A percentile compares a stretch with the other conserved stretches of the same genome.
phyloP scores from a whole-genome alignment of 2,888 invertebrate genomes.

The Spodoptera picta region DNA sequence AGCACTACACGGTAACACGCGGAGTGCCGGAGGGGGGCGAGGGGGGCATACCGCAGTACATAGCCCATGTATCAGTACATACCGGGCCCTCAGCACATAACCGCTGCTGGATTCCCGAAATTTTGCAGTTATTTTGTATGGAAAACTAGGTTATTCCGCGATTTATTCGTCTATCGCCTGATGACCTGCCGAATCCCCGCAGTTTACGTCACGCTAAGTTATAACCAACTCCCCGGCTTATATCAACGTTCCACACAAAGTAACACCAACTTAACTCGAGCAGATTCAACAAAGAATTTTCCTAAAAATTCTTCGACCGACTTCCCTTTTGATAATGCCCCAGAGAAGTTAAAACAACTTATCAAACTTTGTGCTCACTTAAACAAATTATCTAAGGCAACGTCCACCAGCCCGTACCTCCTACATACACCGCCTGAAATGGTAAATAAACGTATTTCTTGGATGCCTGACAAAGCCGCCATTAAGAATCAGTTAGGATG shows the following conservation, averaged over 20 bases:
- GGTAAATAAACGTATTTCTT: constrained; percentile 25
- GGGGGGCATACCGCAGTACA: constrained; percentile 78
- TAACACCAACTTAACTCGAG: constrained; percentile 1
- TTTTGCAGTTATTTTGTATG: constrained; percentile 88
- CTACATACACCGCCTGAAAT: constrained; percentile 17
- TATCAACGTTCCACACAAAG: constrained; percentile 12
- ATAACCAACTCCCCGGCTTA: constrained; percentile 13
- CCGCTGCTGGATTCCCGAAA: constrained; percentile 82
- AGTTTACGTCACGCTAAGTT: constrained; percentile 38
- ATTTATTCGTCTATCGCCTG: constrained; percentile 75
- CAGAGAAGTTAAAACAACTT: constrained; percentile 17
- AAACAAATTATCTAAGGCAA: constrained; percentile 17
- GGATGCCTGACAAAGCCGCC: constrained; percentile 35
- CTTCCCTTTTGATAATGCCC: constrained; percentile 17
- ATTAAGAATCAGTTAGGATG: constrained; percentile 49
- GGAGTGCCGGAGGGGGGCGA: constrained; percentile 65
- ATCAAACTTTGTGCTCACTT: constrained; percentile 20
- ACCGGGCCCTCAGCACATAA: constrained; percentile 78
- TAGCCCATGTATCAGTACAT: constrained; percentile 85
- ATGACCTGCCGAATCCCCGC: constrained; percentile 42
- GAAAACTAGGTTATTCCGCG: constrained; percentile 87
- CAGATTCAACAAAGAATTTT: constrained; percentile 7
- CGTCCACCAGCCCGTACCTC: not conserved
- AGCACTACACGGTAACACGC: constrained; percentile 62
- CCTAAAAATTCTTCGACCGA: constrained; percentile 10